Percentiles rank a stretch among this genome's conserved stretches.
phyloP scores from a whole-genome alignment of 2,888 invertebrate genomes.

The Pheosia tremula region DNA sequence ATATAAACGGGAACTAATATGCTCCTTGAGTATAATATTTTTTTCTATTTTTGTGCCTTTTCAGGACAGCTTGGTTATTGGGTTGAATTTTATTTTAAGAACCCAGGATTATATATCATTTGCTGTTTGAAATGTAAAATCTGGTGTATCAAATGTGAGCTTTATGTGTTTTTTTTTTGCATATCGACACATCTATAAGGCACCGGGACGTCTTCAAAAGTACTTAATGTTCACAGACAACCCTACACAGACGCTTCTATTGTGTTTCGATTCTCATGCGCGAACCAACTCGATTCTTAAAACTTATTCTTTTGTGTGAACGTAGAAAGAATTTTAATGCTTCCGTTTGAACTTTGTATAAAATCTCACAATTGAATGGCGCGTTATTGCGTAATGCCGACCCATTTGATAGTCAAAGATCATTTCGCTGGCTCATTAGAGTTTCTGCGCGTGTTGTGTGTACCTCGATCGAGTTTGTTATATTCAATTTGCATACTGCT shows the following conservation, averaged over 20 bases:
- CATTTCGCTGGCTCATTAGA: conserved; percentile 51
- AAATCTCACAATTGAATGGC: conserved; percentile 68
- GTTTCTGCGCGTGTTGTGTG: conserved; percentile 40
- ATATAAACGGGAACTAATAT: too few species aligned
- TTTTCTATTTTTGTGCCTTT: background rate
- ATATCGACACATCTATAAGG: too few species aligned
- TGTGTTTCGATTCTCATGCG: conserved; percentile 76
- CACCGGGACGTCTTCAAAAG: background rate
- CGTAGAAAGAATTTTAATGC: conserved; percentile 80
- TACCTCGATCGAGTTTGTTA: conserved; percentile 29
- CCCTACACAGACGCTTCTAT: conserved; percentile 54
- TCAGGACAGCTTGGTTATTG: too few species aligned
- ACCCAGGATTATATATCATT: background rate
- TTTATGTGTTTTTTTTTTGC: background rate
- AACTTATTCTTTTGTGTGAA: conserved; percentile 81
- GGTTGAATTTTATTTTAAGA: background rate
- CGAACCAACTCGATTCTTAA: conserved; percentile 72
- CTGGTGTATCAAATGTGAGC: background rate
- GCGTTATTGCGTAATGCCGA: conserved; percentile 64
- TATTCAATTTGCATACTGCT: conserved; percentile 28
- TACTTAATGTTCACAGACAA: conserved; percentile 33
- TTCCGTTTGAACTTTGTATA: conserved; percentile 76
- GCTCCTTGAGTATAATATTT: background rate
- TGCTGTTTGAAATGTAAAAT: background rate
- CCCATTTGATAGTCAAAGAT: conserved; percentile 52